phyloP scores from a whole-genome alignment of 1,140 invertebrate species.

The Caenorhabditis latens region DNA sequence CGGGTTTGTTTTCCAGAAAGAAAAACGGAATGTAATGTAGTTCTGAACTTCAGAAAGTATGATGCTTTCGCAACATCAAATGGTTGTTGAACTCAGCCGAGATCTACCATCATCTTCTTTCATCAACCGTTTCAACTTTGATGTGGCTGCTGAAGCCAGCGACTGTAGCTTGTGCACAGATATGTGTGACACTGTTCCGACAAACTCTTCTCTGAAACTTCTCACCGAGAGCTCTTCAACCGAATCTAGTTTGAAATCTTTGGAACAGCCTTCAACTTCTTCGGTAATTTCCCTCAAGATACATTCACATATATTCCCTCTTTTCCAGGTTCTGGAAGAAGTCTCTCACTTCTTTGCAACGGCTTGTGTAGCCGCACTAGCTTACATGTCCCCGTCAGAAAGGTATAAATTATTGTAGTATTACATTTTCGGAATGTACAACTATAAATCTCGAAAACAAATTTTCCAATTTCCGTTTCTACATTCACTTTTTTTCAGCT shows the following conservation, averaged over 20 bases:
- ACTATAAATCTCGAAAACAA: background rate
- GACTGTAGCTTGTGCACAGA: background rate
- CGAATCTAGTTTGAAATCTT: constrained; percentile 33
- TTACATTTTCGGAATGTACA: background rate
- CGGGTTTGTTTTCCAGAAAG: background rate
- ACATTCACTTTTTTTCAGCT: constrained; percentile 5
- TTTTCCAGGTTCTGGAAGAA: constrained; percentile 20
- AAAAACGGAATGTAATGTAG: background rate
- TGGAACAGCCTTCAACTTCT: constrained; percentile 23
- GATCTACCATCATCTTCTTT: too few relatives aligned
- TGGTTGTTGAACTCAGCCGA: too few relatives aligned
- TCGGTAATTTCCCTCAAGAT: background rate
- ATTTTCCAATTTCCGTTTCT: background rate
- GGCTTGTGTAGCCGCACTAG: constrained; percentile 8
- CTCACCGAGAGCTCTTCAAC: background rate
- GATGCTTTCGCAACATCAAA: too few relatives aligned
- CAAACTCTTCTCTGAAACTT: background rate
- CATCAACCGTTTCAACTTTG: background rate
- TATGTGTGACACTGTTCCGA: background rate
- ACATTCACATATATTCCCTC: background rate
- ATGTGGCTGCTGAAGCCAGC: background rate
- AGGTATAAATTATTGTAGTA: background rate
- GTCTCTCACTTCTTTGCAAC: constrained; percentile 4
- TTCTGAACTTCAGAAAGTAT: too few relatives aligned
- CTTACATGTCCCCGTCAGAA: constrained; percentile 38